Conservation (phyloP, 2,113 vertebrate genomes). For the Bos javanicus region DNA sequence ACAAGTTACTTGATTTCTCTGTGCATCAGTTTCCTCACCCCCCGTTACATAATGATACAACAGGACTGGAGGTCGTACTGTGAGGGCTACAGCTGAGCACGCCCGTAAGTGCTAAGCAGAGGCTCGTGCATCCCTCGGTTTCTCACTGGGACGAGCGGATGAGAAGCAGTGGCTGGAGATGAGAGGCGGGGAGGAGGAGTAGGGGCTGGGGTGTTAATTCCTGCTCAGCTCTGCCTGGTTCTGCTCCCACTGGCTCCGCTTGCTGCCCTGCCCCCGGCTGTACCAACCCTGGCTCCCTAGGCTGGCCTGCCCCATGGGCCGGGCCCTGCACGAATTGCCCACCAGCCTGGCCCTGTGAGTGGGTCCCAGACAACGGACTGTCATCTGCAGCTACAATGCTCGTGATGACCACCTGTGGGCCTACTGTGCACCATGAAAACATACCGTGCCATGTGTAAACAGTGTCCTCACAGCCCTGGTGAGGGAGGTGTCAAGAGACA, state of each 20-base stretch:
- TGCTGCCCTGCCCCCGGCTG: rapidly evolving
- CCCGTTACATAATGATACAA: neutral
- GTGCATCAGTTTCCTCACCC: neutral
- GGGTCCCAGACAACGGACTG: rapidly evolving
- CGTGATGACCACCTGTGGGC: rapidly evolving
- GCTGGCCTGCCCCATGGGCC: rapidly evolving
- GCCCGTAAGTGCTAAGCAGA: neutral
- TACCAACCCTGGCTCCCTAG: rapidly evolving
- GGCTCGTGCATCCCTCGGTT: rapidly evolving
- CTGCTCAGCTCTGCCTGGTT: neutral
- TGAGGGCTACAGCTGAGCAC: rapidly evolving
- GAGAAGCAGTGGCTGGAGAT: neutral
- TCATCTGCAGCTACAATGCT: rapidly evolving
- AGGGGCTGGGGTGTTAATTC: rapidly evolving
- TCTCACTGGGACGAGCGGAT: neutral
- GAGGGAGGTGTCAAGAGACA: too few relatives aligned
- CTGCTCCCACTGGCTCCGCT: rapidly evolving
- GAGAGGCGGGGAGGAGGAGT: neutral
- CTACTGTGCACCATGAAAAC: rapidly evolving
- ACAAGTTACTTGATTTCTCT: neutral
- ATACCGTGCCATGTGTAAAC: rapidly evolving
- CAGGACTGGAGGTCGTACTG: rapidly evolving
- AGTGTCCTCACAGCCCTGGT: neutral
- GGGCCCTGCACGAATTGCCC: neutral
- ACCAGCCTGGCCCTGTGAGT: neutral